A percentile compares a stretch with the other conserved stretches of the same genome.
These are phyloP conservation scores for Phenganax subtilis DNA, from an alignment of 92 coral and sea anemone species.

Conservation along the genomic window DNA sequence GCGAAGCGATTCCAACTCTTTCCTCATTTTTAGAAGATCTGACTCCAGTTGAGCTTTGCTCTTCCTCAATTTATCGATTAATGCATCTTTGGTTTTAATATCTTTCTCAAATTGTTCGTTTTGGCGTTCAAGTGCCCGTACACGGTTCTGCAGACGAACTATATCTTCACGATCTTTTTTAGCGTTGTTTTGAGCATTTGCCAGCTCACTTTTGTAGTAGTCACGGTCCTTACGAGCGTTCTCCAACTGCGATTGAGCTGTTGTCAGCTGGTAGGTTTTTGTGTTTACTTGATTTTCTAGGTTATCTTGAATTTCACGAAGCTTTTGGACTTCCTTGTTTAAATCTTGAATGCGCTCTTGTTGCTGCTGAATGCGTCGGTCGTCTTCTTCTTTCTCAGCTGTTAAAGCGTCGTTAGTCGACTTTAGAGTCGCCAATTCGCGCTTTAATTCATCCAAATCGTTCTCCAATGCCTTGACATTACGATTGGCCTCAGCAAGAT, in stretches of 20 bases:
- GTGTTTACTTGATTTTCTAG: slow-evolving; percentile 61
- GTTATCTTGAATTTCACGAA: slow-evolving; percentile 51
- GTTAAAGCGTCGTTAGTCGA: slow-evolving; percentile 61
- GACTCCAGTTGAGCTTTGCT: slow-evolving; percentile 63
- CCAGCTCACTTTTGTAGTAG: slow-evolving; percentile 57
- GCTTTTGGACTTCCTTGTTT: slow-evolving; percentile 57
- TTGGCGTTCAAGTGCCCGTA: slow-evolving; percentile 53
- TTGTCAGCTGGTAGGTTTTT: slow-evolving; percentile 54
- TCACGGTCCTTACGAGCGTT: slow-evolving; percentile 54
- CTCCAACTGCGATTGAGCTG: slow-evolving; percentile 54
- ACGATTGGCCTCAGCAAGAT: slow-evolving; percentile 53
- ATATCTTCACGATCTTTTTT: slow-evolving; percentile 60
- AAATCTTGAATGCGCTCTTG: slow-evolving; percentile 58
- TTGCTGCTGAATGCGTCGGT: slow-evolving; percentile 49
- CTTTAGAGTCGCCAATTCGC: slow-evolving; percentile 49
- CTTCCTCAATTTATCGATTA: slow-evolving; percentile 49
- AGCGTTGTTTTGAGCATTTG: slow-evolving; percentile 48
- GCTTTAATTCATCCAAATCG: slow-evolving; percentile 57
- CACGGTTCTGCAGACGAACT: slow-evolving; percentile 52
- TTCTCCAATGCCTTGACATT: slow-evolving; percentile 53
- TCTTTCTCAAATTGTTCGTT: slow-evolving; percentile 48
- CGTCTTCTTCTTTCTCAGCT: slow-evolving; percentile 66
- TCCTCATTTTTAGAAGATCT: slow-evolving; percentile 48
- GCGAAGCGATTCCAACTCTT: slow-evolving; percentile 53
- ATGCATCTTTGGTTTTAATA: slow-evolving; percentile 51